A percentile compares a stretch with the other conserved stretches of the same genome.
Evolutionary conservation across 2,113 vertebrate genomes (phyloP).

Genomic region (Hepsetus odoe): DNA sequence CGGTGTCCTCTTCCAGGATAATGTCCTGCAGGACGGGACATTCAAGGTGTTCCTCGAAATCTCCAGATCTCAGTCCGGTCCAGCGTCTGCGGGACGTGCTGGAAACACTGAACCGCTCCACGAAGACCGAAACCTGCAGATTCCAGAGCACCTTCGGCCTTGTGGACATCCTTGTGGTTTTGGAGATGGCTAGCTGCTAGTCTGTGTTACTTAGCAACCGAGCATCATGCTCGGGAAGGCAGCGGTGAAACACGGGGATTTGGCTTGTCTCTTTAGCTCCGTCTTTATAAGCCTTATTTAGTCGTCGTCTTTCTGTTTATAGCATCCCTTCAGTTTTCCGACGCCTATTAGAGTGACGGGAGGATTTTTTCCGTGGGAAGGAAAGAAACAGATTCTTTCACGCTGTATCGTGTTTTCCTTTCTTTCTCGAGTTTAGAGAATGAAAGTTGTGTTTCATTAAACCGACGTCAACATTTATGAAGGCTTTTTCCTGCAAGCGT

Average conservation of each 20-base stretch:
- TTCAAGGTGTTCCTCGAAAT: too few species aligned
- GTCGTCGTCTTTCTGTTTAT: not conserved
- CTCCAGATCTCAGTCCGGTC: too few species aligned
- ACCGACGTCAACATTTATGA: too few species aligned
- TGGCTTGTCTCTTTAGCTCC: conserved; percentile 10
- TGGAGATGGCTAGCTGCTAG: not conserved
- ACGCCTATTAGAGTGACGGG: not conserved
- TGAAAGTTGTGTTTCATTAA: too few species aligned
- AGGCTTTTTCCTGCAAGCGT: too few species aligned
- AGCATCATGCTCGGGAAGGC: conserved; percentile 12
- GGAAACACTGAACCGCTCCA: too few species aligned
- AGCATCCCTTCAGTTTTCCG: not conserved
- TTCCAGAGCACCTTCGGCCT: not conserved
- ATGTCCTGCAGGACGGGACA: too few species aligned
- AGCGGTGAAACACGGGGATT: conserved; percentile 25
- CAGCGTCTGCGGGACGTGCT: too few species aligned
- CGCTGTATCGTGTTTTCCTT: not conserved
- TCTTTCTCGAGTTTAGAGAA: too few species aligned
- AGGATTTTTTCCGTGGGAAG: not conserved
- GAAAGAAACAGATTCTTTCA: not conserved
- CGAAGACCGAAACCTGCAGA: not conserved
- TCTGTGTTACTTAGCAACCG: conserved; percentile 46
- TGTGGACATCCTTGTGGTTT: not conserved
- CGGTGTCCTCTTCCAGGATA: too few species aligned
- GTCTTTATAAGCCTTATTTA: conserved; percentile 35